Conservation (phyloP, 2,797 vertebrate genomes). For the Margarornis squamiger region DNA sequence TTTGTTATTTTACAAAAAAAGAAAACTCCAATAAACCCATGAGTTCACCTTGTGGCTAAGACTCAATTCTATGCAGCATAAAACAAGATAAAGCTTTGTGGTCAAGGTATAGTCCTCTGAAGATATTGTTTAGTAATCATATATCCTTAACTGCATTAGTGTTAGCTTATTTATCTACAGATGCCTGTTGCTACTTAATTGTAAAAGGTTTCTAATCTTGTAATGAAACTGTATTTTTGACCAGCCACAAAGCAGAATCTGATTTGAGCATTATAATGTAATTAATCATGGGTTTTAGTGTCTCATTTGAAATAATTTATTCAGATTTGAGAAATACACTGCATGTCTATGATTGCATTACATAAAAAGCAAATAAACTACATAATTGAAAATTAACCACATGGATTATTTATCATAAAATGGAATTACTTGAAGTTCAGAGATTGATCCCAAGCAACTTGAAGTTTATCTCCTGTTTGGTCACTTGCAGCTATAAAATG, state of each 20-base stretch:
- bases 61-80: background rate
- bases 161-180: background rate
- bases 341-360: slow-evolving; percentile 37
- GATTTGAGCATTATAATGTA: slow-evolving; percentile 44
- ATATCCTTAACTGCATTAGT: slow-evolving; percentile 8
- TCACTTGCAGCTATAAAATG: background rate
- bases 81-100: background rate
- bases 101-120: background rate
- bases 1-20: background rate
- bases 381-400: background rate
- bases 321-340: slow-evolving; percentile 37
- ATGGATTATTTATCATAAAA: slow-evolving; percentile 11
- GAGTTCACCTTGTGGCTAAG: background rate
- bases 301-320: slow-evolving; percentile 53
- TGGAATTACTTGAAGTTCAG: background rate
- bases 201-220: slow-evolving; percentile 58
- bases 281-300: slow-evolving; percentile 54
- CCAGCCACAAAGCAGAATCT: slow-evolving; percentile 31
- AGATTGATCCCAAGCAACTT: background rate
- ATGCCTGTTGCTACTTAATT: slow-evolving; percentile 33
- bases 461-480: background rate
- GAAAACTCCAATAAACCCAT: background rate
- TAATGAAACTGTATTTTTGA: slow-evolving; percentile 55
- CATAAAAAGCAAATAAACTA: slow-evolving; percentile 47
- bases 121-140: background rate